Evolutionary conservation across 2,888 invertebrate species (phyloP).

Genomic region (Drosophila anomelani): DNA sequence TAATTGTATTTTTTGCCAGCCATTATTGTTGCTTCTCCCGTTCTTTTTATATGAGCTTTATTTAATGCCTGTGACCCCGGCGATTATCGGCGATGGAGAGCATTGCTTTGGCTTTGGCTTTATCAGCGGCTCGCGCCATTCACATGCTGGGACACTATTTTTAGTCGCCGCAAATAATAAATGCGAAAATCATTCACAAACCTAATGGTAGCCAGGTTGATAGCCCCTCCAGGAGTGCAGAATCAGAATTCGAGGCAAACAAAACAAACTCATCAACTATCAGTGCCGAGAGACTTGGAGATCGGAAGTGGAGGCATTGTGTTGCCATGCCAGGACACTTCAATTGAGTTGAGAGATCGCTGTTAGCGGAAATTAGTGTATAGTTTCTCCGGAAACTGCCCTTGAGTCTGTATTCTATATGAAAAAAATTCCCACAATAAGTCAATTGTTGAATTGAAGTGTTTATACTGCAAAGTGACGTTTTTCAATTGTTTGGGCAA

Average conservation of each 20-base stretch:
- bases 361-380: background rate
- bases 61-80: slow-evolving; percentile 20
- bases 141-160: slow-evolving; percentile 67
- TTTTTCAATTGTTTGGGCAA: background rate
- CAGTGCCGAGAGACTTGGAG: too few species aligned
- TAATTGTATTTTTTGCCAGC: slow-evolving; percentile 20
- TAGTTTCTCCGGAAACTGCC: slow-evolving; percentile 1
- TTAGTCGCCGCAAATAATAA: slow-evolving; percentile 28
- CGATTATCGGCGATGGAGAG: slow-evolving; percentile 11
- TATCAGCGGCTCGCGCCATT: slow-evolving; percentile 71
- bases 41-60: slow-evolving; percentile 12
- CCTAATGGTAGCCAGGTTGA: slow-evolving; percentile 49
- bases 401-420: background rate
- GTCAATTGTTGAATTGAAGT: background rate
- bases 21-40: slow-evolving; percentile 12
- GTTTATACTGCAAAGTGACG: background rate
- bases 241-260: slow-evolving; percentile 25
- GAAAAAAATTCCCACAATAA: background rate
- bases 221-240: slow-evolving; percentile 40
- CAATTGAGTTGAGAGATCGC: background rate
- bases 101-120: slow-evolving; percentile 14
- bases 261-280: slow-evolving; percentile 34
- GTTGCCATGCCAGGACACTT: slow-evolving; percentile 32
- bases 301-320: slow-evolving; percentile 32
- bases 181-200: slow-evolving; percentile 41